These are phyloP conservation scores for Andrena flavipes DNA, from an alignment of 2,888 invertebrate species.

Conservation along the genomic window DNA sequence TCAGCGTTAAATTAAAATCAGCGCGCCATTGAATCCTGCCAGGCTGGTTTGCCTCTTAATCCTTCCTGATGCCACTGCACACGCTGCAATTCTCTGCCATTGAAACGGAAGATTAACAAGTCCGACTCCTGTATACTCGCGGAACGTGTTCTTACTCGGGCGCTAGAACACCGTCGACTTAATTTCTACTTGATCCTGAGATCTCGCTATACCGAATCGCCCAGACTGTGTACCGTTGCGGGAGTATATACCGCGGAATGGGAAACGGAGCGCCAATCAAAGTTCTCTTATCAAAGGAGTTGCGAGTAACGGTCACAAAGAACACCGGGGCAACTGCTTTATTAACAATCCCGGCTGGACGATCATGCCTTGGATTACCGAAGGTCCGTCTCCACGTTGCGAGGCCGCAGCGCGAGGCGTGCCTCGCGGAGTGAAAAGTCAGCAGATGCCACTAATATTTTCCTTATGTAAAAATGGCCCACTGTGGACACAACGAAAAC, in stretches of 20 bases:
- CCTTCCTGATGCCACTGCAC: conserved; percentile 9
- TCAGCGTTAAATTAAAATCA: conserved; percentile 57
- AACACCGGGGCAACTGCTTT: not conserved
- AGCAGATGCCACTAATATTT: too few relatives aligned
- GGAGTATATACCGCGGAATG: too few relatives aligned
- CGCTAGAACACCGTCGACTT: not conserved
- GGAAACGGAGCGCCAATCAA: too few relatives aligned
- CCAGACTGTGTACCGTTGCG: too few relatives aligned
- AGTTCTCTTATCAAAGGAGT: too few relatives aligned
- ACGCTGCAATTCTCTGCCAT: conserved; percentile 34
- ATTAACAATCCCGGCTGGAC: not conserved
- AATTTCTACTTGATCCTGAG: not conserved
- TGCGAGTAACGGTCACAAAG: not conserved
- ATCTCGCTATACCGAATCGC: too few relatives aligned
- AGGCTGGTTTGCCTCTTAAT: conserved; percentile 33
- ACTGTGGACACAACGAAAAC: too few relatives aligned
- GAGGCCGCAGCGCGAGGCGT: too few relatives aligned
- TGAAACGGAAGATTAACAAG: conserved; percentile 40
- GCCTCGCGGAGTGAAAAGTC: too few relatives aligned
- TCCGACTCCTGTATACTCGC: not conserved
- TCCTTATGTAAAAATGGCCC: too few relatives aligned
- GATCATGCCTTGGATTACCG: not conserved
- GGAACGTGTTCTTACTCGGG: not conserved
- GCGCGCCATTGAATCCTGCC: conserved; percentile 38
- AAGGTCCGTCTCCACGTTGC: too few relatives aligned